phyloP scores from a whole-genome alignment of 2,888 invertebrate genomes.

The Caenorhabditis macrosperma region DNA sequence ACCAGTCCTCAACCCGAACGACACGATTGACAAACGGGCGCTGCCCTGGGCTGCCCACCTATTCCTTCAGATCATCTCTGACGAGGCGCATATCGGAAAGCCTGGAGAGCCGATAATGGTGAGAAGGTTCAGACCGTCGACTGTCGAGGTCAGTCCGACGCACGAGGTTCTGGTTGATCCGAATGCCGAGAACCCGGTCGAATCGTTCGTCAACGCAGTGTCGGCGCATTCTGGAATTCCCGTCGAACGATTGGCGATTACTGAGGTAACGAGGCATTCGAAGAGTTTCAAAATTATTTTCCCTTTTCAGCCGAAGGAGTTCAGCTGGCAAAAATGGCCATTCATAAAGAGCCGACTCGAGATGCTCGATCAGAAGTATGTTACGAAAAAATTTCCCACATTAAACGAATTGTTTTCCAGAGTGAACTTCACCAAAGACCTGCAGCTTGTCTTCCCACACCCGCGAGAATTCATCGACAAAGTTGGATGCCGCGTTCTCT shows the following conservation, averaged over 20 bases:
- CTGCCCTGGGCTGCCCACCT: slow-evolving; percentile 47
- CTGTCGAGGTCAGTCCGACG: slow-evolving; percentile 52
- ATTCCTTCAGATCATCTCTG: slow-evolving; percentile 65
- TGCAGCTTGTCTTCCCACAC: not conserved
- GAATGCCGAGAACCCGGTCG: slow-evolving; percentile 37
- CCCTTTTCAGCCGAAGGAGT: slow-evolving; percentile 41
- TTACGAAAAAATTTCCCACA: not conserved
- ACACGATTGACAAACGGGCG: slow-evolving; percentile 29
- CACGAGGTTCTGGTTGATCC: slow-evolving; percentile 58
- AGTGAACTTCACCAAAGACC: slow-evolving; percentile 32
- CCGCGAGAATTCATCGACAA: slow-evolving; percentile 30
- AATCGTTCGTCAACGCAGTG: slow-evolving; percentile 45
- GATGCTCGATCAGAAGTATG: slow-evolving; percentile 60
- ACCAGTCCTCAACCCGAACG: slow-evolving; percentile 52
- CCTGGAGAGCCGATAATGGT: slow-evolving; percentile 62
- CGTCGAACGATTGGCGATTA: slow-evolving; percentile 59
- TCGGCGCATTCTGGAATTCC: slow-evolving; percentile 55
- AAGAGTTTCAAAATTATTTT: too few relatives aligned
- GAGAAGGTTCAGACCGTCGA: slow-evolving; percentile 62
- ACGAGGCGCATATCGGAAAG: slow-evolving; percentile 49
- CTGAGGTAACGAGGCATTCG: too few relatives aligned
- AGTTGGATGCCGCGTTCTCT: slow-evolving; percentile 57
- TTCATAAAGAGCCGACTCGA: slow-evolving; percentile 62
- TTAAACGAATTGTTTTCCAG: slow-evolving; percentile 6
- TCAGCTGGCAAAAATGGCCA: slow-evolving; percentile 70